Conservation (phyloP, 2,113 vertebrate species). For the Propithecus coquereli region DNA sequence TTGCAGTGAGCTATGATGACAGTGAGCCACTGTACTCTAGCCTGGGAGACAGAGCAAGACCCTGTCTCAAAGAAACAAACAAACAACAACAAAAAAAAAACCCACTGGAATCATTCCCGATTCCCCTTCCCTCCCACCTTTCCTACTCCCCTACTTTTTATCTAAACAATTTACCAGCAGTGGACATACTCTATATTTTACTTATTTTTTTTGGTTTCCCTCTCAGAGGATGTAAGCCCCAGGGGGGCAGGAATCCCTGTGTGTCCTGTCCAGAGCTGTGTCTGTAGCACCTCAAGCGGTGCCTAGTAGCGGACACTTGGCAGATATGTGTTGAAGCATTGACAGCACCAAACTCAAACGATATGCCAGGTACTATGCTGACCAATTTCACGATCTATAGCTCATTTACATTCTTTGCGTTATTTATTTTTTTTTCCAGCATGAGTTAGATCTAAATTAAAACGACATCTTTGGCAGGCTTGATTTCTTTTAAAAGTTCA, state of each 20-base stretch:
- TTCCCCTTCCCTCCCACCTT: fast-evolving
- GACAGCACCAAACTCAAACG: neutral
- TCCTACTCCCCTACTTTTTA: neutral
- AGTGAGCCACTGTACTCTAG: too few species aligned
- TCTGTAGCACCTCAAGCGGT: neutral
- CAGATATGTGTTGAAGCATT: neutral
- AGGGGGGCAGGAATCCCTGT: neutral
- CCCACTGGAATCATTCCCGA: neutral
- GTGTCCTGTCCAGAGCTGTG: neutral
- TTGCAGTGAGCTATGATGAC: too few species aligned
- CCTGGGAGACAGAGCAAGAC: too few species aligned
- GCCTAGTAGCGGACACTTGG: neutral
- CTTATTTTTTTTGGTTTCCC: neutral
- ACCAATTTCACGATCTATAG: neutral
- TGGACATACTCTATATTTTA: neutral
- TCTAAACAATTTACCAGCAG: neutral
- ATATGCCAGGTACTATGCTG: neutral
- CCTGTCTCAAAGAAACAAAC: too few species aligned
- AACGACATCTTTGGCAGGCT: neutral
- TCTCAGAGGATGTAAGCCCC: neutral
- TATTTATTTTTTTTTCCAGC: neutral
- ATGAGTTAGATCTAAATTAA: neutral
- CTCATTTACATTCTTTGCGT: neutral
- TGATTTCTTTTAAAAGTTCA: neutral
- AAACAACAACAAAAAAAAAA: neutral